These are phyloP conservation scores for Popillia japonica DNA, from an alignment of 1,140 invertebrate species.

Conservation along the genomic window DNA sequence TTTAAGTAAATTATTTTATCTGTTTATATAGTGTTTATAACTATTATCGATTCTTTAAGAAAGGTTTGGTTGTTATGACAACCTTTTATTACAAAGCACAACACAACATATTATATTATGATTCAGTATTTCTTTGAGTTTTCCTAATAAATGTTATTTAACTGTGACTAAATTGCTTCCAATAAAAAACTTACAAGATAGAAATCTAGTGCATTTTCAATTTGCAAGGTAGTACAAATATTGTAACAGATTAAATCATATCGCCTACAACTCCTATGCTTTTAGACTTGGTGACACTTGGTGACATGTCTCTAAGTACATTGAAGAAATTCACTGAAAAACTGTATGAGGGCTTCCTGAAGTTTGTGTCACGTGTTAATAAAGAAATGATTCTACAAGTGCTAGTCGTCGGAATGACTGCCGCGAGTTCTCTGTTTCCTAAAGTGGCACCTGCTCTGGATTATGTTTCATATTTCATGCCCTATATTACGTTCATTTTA, in stretches of 20 bases:
- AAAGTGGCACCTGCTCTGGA: background rate
- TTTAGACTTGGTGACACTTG: background rate
- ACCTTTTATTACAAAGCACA: too few relatives aligned
- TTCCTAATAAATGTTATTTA: too few relatives aligned
- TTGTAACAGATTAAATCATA: background rate
- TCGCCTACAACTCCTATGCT: background rate
- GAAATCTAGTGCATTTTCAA: too few relatives aligned
- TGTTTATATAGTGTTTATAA: too few relatives aligned
- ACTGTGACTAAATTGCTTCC: too few relatives aligned
- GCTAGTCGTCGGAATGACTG: background rate
- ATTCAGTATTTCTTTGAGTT: too few relatives aligned
- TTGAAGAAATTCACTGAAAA: conserved; percentile 22
- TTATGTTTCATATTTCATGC: background rate
- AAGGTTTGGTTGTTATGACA: too few relatives aligned
- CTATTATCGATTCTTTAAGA: too few relatives aligned
- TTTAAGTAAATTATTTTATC: too few relatives aligned
- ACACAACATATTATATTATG: too few relatives aligned
- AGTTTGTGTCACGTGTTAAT: conserved; percentile 6
- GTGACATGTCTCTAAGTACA: background rate
- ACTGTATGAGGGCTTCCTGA: background rate
- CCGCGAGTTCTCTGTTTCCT: background rate
- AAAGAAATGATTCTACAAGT: conserved; percentile 4
- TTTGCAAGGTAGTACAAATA: too few relatives aligned
- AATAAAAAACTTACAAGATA: too few relatives aligned
- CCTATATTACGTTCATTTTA: background rate